Evolutionary conservation across 2,797 vertebrate genomes (phyloP), one percentile per base, ranked within the genome.

Genomic region (Rhynchonycteris naso): DNA sequence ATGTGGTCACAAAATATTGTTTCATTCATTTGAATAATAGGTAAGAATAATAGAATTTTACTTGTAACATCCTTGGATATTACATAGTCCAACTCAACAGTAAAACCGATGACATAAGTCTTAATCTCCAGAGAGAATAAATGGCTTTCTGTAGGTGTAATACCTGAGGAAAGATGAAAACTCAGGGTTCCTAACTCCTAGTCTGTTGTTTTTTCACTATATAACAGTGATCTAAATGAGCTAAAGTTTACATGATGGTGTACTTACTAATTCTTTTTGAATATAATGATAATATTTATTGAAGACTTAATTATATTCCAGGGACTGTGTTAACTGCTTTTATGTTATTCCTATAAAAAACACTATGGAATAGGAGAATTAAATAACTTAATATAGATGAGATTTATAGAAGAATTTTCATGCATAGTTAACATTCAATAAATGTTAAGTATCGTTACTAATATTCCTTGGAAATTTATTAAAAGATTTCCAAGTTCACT

Each of bases 1-100:
- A 75, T 69, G 30, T 30, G 7, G 21, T 86, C 24, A 61, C 22
- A 83, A 24, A 72, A 58, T 33, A 50, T 7, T 65, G 2, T 54
- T 91, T 92, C 89, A 82, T 71, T 75, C 91, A 86, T 71, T 75
- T 50, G 66, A 81, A 50, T 72, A 86, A 89, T 26, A 91, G 35
- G 6, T 88, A 86, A 86, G 24, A 79, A 79, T 59, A 74, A 35
- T 50, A 61, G 59, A 75, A 26, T 82, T 83, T 88, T 65, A 75
- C 33, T 56, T 43, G 22, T 58, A 21, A 30, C 13, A 43, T 74
- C 24, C 16, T 33, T 74, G 69, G 65, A 75, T 61, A 54, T 50
- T 14, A n/a, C 58, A 4, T 35, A 86, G 68, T 78, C 30, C 58
- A 84, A 18, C 2, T 21, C 9, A 4, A 1, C 33, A 50, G 38